Evolutionary conservation across 2,888 invertebrate species (phyloP).

Genomic region (Serrognathus titanus): DNA sequence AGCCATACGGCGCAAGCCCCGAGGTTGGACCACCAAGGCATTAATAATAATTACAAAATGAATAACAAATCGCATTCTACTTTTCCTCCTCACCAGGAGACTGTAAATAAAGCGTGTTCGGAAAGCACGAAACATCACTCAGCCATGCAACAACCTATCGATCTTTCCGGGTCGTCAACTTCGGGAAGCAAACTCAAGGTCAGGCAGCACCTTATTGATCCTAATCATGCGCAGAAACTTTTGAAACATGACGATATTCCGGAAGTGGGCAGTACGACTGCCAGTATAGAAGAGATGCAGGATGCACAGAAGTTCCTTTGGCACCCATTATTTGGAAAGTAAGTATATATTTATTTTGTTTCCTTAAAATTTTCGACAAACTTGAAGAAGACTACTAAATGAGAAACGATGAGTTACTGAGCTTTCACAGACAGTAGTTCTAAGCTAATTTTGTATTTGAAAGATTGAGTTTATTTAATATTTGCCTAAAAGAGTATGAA

Average conservation of each 20-base stretch:
- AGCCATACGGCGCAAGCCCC: slow-evolving; percentile 3
- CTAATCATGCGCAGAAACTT: slow-evolving; percentile 39
- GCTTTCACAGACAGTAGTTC: too few species aligned
- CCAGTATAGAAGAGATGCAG: slow-evolving; percentile 54
- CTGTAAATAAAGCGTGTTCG: slow-evolving; percentile 6
- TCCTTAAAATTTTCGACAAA: not conserved
- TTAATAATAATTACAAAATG: slow-evolving; percentile 8
- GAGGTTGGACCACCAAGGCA: slow-evolving; percentile 9
- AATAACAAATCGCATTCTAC: slow-evolving; percentile 8
- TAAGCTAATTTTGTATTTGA: too few species aligned
- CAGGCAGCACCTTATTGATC: slow-evolving; percentile 51
- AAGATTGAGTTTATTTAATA: too few species aligned
- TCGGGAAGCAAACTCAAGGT: slow-evolving; percentile 42
- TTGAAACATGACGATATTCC: slow-evolving; percentile 54
- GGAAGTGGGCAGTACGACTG: slow-evolving; percentile 64
- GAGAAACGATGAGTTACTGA: too few species aligned
- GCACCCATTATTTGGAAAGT: slow-evolving; percentile 87
- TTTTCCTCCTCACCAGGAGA: slow-evolving; percentile 9
- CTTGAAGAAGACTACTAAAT: too few species aligned
- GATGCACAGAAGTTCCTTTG: slow-evolving; percentile 69
- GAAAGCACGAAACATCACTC: slow-evolving; percentile 25
- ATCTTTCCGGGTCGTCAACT: slow-evolving; percentile 44
- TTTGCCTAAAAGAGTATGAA: too few species aligned
- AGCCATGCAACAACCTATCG: slow-evolving; percentile 45
- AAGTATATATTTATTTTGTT: slow-evolving; percentile 45